A percentile compares a stretch with the other conserved stretches of the same genome.
Conservation (phyloP, 2,113 vertebrate species). For the Aptenodytes forsteri region DNA sequence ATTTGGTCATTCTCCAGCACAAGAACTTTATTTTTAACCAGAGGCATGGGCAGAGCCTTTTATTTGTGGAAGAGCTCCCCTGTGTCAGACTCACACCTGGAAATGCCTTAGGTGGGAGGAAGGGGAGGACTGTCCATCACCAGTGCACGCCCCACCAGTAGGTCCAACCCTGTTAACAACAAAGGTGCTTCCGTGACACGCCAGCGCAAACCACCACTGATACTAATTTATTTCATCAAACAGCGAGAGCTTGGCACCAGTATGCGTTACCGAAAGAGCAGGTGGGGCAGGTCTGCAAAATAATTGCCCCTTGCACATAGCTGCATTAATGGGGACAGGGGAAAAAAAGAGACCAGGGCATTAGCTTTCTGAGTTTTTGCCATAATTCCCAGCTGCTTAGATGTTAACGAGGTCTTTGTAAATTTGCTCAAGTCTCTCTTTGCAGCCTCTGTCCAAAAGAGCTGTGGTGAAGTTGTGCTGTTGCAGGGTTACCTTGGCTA, state of each 20-base stretch:
- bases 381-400: neutral
- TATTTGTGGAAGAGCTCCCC: neutral
- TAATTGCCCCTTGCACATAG: neutral
- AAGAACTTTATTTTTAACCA: neutral
- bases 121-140: neutral
- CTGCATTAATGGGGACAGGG: neutral
- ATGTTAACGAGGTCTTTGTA: neutral
- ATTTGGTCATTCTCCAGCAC: neutral
- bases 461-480: neutral
- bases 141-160: accelerated
- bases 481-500: neutral
- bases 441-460: neutral
- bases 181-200: neutral
- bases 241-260: neutral
- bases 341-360: neutral
- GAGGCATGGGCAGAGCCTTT: neutral
- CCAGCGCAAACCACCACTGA: neutral
- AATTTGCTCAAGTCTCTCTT: neutral
- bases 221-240: neutral
- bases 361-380: neutral
- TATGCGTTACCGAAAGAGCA: neutral
- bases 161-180: neutral
- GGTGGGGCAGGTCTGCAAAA: neutral
- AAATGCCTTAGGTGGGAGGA: neutral
- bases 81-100: neutral